Percentiles rank a stretch among this genome's conserved stretches.
Evolutionary conservation across 2,113 vertebrate genomes (phyloP).

Genomic region (Strix uralensis): DNA sequence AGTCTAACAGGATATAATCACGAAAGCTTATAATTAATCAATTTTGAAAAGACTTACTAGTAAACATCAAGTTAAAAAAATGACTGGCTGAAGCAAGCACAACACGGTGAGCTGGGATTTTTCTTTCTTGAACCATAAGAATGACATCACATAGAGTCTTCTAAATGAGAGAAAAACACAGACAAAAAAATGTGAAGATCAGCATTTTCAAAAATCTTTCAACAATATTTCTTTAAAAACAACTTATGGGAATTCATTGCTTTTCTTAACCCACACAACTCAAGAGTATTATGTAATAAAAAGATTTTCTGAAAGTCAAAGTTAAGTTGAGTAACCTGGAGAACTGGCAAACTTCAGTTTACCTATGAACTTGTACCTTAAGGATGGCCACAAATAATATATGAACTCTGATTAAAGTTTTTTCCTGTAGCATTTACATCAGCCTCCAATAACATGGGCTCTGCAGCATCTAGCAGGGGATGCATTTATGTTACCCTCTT

Average conservation of each 20-base stretch:
- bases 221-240: not conserved
- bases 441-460: not conserved
- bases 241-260: not conserved
- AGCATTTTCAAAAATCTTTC: not conserved
- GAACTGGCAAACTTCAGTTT: not conserved
- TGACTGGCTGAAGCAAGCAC: conserved; percentile 95
- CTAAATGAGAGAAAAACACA: conserved; percentile 65
- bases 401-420: not conserved
- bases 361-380: not conserved
- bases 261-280: not conserved
- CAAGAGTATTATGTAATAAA: not conserved
- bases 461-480: not conserved
- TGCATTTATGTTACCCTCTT: not conserved
- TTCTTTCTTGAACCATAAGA: conserved; percentile 92
- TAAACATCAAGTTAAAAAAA: conserved; percentile 98
- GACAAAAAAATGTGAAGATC: not conserved
- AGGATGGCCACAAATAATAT: not conserved
- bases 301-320: not conserved
- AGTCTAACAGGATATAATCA: not conserved
- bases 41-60: conserved; percentile 81
- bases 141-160: conserved; percentile 94
- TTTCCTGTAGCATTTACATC: not conserved
- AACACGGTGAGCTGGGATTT: conserved; percentile 92
- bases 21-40: not conserved
- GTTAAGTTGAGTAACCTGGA: not conserved